Evolutionary conservation across 2,797 vertebrate genomes (phyloP).

Genomic region (Astyanax mexicanus): DNA sequence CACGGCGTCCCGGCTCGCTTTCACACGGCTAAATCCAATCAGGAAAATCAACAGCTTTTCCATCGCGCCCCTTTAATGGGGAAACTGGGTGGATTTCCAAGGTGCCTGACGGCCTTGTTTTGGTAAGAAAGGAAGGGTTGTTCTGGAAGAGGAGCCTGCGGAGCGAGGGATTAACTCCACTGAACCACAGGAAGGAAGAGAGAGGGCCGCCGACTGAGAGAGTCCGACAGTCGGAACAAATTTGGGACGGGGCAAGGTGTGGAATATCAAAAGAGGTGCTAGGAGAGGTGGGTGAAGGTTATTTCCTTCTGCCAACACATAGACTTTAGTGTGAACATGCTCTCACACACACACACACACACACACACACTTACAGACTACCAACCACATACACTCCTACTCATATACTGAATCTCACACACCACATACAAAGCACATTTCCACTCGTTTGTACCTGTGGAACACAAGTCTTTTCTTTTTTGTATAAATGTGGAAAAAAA

Average conservation of each 20-base stretch:
- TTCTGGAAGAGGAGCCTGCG: conserved; percentile 75
- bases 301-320: conserved; percentile 61
- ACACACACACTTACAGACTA: neutral
- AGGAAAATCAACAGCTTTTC: conserved; percentile 76
- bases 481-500: neutral
- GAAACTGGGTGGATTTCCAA: conserved; percentile 73
- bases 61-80: conserved; percentile 71
- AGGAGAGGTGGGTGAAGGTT: conserved; percentile 58
- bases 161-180: conserved; percentile 72
- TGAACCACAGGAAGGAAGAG: conserved; percentile 73
- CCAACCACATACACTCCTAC: neutral
- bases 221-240: conserved; percentile 56
- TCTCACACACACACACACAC: neutral
- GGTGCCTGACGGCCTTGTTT: conserved; percentile 75
- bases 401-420: neutral
- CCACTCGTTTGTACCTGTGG: neutral
- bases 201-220: conserved; percentile 9
- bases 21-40: conserved; percentile 79
- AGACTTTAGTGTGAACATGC: conserved; percentile 63
- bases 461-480: neutral
- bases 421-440: neutral
- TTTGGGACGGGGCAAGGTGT: conserved; percentile 50
- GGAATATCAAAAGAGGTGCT: conserved; percentile 43
- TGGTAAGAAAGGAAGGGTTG: conserved; percentile 76
- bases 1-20: conserved; percentile 65